These are phyloP conservation scores for Muscicapa adusta DNA, from an alignment of 2,113 vertebrate genomes.

Conservation along the genomic window DNA sequence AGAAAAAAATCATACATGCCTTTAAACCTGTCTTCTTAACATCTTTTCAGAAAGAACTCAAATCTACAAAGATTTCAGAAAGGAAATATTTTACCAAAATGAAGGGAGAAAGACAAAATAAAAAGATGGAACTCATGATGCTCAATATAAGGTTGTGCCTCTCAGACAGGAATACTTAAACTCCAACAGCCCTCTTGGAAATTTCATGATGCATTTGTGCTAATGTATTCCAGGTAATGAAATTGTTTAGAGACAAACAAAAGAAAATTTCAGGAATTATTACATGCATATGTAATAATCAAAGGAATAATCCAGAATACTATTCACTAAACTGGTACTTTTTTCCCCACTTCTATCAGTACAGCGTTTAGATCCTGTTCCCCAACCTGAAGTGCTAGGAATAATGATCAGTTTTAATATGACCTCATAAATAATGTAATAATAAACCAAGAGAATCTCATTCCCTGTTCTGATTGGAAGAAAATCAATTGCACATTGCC, in stretches of 20 bases:
- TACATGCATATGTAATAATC: constrained; percentile 22
- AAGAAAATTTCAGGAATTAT: constrained; percentile 26
- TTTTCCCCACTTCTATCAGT: not conserved
- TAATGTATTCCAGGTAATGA: not conserved
- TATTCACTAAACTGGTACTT: constrained; percentile 10
- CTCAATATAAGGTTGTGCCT: not conserved
- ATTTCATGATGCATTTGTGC: not conserved
- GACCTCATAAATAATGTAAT: constrained; percentile 79
- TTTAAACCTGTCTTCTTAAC: not conserved
- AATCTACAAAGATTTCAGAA: not conserved
- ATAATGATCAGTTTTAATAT: constrained; percentile 75
- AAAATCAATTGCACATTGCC: constrained; percentile 79
- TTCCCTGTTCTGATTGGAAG: constrained; percentile 78
- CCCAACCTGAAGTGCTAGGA: constrained; percentile 69
- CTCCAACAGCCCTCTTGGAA: not conserved
- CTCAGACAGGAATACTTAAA: not conserved
- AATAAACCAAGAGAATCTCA: constrained; percentile 74
- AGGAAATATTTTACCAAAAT: not conserved
- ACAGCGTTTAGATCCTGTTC: constrained; percentile 35
- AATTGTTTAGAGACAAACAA: not conserved
- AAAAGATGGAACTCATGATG: not conserved
- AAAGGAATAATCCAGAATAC: constrained; percentile 27
- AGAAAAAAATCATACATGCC: not conserved
- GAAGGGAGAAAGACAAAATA: not conserved
- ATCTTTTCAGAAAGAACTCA: not conserved